These are phyloP conservation scores for Drosophila nr. medialis DNA, from an alignment of 2,888 invertebrate genomes.

Conservation along the genomic window DNA sequence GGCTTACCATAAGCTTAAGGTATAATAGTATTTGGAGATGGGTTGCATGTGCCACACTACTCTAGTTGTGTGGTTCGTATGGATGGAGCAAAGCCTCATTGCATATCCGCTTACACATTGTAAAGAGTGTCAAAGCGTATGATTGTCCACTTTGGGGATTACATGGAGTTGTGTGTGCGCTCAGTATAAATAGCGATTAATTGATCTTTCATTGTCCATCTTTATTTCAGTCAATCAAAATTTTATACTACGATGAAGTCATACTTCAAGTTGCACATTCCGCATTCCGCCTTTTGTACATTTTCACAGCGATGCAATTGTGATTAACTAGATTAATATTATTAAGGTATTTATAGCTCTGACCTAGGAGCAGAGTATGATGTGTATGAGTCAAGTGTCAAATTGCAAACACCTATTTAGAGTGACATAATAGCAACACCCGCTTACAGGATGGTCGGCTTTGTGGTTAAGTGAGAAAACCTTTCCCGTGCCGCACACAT, in stretches of 20 bases:
- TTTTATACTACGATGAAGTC: background rate
- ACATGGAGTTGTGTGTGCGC: background rate
- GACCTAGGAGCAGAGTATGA: background rate
- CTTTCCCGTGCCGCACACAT: background rate
- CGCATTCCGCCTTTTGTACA: background rate
- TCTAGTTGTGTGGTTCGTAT: background rate
- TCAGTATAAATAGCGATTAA: background rate
- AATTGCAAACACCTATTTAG: background rate
- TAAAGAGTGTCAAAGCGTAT: background rate
- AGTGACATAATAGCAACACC: background rate
- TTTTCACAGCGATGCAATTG: background rate
- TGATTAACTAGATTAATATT: background rate
- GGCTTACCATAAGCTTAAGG: background rate
- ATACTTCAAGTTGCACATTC: background rate
- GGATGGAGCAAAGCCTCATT: background rate
- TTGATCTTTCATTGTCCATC: background rate
- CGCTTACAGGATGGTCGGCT: background rate
- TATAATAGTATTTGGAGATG: no score
- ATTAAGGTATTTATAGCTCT: no score
- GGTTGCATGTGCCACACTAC: background rate
- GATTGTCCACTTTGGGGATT: conserved; percentile 3
- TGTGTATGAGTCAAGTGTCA: background rate
- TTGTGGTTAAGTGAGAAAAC: background rate
- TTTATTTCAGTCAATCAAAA: background rate
- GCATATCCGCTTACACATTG: conserved; percentile 4